These are phyloP conservation scores for Drosophila recens DNA, from an alignment of 2,888 invertebrate species.

Conservation along the genomic window DNA sequence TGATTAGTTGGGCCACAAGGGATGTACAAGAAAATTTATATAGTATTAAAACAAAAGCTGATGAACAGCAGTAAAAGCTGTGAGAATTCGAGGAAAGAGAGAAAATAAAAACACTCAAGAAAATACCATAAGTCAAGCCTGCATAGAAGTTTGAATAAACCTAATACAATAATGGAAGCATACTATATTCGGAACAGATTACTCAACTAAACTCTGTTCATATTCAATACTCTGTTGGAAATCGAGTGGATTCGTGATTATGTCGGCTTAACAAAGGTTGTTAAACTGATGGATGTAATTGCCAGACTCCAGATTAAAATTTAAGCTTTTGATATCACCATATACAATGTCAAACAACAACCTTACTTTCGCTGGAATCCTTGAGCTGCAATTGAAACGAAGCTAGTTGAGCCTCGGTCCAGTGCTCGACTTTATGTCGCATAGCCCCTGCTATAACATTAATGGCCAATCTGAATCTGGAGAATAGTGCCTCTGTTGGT, in stretches of 20 bases:
- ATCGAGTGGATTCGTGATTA: not conserved
- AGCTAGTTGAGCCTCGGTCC: constrained; percentile 23
- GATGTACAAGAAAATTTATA: constrained; percentile 39
- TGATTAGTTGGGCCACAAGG: constrained; percentile 52
- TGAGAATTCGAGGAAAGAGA: constrained; percentile 15
- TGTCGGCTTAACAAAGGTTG: constrained; percentile 13
- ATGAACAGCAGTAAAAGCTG: constrained; percentile 5
- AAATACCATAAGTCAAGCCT: not conserved
- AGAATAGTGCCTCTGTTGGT: constrained; percentile 30
- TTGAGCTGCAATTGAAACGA: constrained; percentile 10
- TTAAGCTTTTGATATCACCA: constrained; percentile 29
- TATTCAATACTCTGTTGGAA: not conserved
- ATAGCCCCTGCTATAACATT: constrained; percentile 17
- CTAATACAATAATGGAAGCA: not conserved
- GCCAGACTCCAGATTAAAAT: constrained; percentile 38
- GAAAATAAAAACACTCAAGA: not conserved
- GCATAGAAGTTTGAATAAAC: not conserved
- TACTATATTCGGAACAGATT: not conserved
- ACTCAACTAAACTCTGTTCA: not conserved
- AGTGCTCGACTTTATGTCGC: constrained; percentile 33
- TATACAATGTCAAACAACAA: constrained; percentile 16
- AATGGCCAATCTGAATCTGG: constrained; percentile 17
- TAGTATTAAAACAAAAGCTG: constrained; percentile 35
- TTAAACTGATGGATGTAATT: constrained; percentile 29
- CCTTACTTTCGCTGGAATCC: not conserved